Conservation (phyloP, 2,797 vertebrate species). For the Malacoraja senta region DNA sequence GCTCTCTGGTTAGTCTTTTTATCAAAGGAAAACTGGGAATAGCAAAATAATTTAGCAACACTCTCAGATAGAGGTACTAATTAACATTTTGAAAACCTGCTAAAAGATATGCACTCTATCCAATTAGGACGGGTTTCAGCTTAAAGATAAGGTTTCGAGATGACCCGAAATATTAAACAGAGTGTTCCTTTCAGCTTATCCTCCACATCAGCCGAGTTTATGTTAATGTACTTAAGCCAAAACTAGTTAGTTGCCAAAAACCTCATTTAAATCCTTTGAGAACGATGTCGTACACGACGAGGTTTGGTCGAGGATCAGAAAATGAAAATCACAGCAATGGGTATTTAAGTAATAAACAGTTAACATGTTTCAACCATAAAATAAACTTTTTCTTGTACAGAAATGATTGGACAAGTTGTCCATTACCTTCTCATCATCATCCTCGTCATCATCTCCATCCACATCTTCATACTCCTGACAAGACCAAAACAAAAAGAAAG, state of each 20-base stretch:
- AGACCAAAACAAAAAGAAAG: not conserved
- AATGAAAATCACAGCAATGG: not conserved
- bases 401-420: not conserved
- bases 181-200: not conserved
- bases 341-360: not conserved
- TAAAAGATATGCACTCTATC: not conserved
- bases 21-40: too few species aligned
- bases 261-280: not conserved
- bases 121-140: not conserved
- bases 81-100: conserved; percentile 14
- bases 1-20: too few species aligned
- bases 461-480: conserved; percentile 67
- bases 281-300: not conserved
- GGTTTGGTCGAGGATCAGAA: not conserved
- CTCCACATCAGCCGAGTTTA: conserved; percentile 1
- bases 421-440: conserved; percentile 90
- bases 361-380: conserved; percentile 7
- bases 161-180: not conserved
- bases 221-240: conserved; percentile 20
- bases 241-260: not conserved
- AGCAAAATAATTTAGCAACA: not conserved
- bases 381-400: not conserved
- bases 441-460: conserved; percentile 79
- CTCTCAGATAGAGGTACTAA: not conserved
- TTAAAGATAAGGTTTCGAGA: not conserved